These are phyloP conservation scores for Stegodyphus mimosarum DNA, from an alignment of 1,140 invertebrate species.

Conservation along the genomic window DNA sequence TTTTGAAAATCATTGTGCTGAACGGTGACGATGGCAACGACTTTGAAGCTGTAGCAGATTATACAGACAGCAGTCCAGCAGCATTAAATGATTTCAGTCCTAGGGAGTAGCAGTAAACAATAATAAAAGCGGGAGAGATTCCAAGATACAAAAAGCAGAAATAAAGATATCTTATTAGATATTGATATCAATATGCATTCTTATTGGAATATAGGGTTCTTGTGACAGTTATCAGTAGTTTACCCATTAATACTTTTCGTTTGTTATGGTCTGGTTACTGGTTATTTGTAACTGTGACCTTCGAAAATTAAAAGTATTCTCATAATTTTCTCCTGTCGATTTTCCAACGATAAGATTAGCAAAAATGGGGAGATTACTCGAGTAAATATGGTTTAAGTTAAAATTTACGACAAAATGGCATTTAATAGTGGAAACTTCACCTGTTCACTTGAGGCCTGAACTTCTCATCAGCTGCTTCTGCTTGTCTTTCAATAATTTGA, in stretches of 20 bases:
- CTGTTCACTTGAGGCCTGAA: conserved; percentile 38
- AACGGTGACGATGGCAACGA: too few relatives aligned
- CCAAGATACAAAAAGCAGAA: too few relatives aligned
- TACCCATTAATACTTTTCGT: not conserved
- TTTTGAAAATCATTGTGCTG: too few relatives aligned
- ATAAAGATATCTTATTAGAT: too few relatives aligned
- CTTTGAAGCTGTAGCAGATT: too few relatives aligned
- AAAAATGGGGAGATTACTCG: not conserved
- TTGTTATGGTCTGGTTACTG: not conserved
- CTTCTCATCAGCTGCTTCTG: conserved; percentile 28
- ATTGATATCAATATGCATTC: too few relatives aligned
- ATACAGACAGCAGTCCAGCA: too few relatives aligned
- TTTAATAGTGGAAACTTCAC: not conserved
- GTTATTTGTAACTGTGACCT: not conserved
- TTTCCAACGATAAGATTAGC: not conserved
- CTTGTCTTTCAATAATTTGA: conserved; percentile 39
- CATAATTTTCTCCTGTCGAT: not conserved
- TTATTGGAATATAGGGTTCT: too few relatives aligned
- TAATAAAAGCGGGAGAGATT: too few relatives aligned
- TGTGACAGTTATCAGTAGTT: not conserved
- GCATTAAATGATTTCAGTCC: too few relatives aligned
- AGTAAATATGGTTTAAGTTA: not conserved
- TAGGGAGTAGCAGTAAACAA: too few relatives aligned
- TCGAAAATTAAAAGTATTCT: not conserved
- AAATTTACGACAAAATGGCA: not conserved